phyloP scores from a whole-genome alignment of 2,797 vertebrate genomes.

The Iguana delicatissima region DNA sequence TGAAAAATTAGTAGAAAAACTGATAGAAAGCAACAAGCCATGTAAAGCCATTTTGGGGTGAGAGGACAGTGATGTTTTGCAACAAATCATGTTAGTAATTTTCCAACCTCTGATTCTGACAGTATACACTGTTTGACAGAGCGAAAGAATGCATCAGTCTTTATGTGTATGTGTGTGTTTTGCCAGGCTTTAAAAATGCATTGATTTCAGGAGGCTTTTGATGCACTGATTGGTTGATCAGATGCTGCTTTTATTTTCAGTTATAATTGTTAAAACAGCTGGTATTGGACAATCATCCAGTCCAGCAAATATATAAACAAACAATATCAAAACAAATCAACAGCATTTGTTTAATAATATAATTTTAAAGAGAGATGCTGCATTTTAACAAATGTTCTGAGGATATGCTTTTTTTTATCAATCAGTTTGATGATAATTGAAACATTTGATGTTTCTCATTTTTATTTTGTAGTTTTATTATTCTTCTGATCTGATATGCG shows the following conservation, averaged over 20 bases:
- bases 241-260: not conserved
- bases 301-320: not conserved
- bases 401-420: not conserved
- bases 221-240: not conserved
- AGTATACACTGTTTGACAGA: not conserved
- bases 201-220: not conserved
- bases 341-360: not conserved
- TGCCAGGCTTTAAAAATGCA: not conserved
- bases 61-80: no score
- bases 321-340: not conserved
- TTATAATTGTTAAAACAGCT: not conserved
- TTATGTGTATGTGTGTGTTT: not conserved
- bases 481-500: not conserved
- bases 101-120: not conserved
- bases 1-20: no score
- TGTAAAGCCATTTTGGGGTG: no score
- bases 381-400: not conserved
- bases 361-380: not conserved
- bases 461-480: not conserved
- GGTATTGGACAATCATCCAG: not conserved
- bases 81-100: no score
- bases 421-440: not conserved
- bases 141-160: not conserved
- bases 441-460: not conserved
- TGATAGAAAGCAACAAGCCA: no score